These are phyloP conservation scores for Martes martes DNA, from an alignment of 2,113 vertebrate genomes.

Conservation along the genomic window DNA sequence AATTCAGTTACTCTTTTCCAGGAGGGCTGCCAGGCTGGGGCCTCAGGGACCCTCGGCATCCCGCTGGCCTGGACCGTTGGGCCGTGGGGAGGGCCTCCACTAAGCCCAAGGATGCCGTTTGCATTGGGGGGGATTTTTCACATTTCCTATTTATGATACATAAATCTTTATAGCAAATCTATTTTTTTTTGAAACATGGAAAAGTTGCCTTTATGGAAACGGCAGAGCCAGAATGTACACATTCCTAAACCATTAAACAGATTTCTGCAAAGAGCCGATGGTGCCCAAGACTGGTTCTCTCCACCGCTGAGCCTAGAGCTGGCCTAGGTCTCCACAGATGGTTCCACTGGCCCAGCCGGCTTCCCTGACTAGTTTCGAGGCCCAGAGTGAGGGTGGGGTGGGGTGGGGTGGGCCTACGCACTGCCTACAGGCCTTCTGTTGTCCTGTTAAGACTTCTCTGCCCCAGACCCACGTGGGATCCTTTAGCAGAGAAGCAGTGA, in stretches of 20 bases:
- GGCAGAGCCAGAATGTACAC: conserved; percentile 52
- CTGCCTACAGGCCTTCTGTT: neutral
- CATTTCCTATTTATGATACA: conserved; percentile 59
- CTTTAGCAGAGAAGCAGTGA: neutral
- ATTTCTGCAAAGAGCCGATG: neutral
- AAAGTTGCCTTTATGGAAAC: conserved; percentile 62
- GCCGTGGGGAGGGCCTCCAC: neutral
- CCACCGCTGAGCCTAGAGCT: neutral
- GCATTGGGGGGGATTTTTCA: conserved; percentile 37
- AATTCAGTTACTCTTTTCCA: neutral
- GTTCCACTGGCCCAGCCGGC: too few relatives aligned
- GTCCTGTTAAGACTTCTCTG: neutral
- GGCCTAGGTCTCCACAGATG: neutral
- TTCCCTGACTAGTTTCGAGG: too few relatives aligned
- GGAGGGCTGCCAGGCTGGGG: neutral
- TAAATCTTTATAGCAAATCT: conserved; percentile 66
- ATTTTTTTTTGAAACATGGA: conserved; percentile 60
- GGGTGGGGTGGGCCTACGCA: neutral
- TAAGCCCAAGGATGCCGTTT: neutral
- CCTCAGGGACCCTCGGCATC: neutral
- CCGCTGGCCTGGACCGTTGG: too few relatives aligned
- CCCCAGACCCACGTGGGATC: neutral
- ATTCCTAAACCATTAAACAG: conserved; percentile 60
- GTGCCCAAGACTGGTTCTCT: neutral
- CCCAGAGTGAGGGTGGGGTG: too few relatives aligned